A percentile compares a stretch with the other conserved stretches of the same genome.
Evolutionary conservation across 2,797 vertebrate genomes (phyloP).

Genomic region (Schizothorax lantsangensis): DNA sequence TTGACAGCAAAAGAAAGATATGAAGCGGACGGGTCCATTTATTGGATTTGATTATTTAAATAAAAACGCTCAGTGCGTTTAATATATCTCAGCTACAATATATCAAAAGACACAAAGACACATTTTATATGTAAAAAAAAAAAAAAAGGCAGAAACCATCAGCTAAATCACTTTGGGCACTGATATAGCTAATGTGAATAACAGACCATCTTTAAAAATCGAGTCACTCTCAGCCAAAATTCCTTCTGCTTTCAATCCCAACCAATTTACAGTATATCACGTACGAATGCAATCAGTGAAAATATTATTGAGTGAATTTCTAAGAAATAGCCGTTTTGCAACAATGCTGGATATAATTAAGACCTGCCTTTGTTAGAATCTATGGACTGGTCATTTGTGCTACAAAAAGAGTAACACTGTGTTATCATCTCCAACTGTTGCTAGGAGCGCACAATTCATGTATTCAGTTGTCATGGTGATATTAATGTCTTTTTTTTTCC

Average conservation of each 20-base stretch:
- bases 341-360: not conserved
- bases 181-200: constrained; percentile 23
- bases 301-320: not conserved
- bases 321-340: not conserved
- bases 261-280: not conserved
- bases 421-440: constrained; percentile 34
- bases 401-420: not conserved
- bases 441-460: constrained; percentile 20
- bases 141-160: constrained; percentile 26
- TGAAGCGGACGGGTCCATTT: constrained; percentile 29
- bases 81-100: constrained; percentile 18
- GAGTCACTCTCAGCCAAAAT: not conserved
- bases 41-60: constrained; percentile 36
- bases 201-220: constrained; percentile 28
- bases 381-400: not conserved
- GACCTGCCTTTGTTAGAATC: not conserved
- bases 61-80: not conserved
- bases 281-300: not conserved
- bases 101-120: constrained; percentile 24
- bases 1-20: not conserved
- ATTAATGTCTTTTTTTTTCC: constrained; percentile 6
- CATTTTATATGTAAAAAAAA: constrained; percentile 34
- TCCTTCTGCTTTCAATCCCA: not conserved
- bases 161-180: constrained; percentile 24
- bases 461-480: constrained; percentile 58